These are phyloP conservation scores for Cherax quadricarinatus DNA, from an alignment of 1,140 invertebrate species.

Conservation along the genomic window DNA sequence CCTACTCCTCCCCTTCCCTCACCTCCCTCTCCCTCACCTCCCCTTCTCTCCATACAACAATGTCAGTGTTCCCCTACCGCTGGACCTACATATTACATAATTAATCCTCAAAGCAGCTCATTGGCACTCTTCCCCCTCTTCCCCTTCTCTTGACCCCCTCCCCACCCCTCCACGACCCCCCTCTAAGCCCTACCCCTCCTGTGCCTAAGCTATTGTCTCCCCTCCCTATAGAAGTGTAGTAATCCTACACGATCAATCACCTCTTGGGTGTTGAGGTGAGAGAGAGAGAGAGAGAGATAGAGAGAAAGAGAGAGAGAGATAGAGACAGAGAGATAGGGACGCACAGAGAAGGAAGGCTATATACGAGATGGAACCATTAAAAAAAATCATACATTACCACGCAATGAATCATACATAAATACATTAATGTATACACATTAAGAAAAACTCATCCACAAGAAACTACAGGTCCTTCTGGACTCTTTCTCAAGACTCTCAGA, in stretches of 20 bases:
- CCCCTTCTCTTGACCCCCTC: neutral
- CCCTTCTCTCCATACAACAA: too few relatives aligned
- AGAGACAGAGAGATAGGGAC: too few relatives aligned
- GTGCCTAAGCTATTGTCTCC: conserved; percentile 10
- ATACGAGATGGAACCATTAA: too few relatives aligned
- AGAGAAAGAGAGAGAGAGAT: neutral
- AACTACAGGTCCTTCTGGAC: too few relatives aligned
- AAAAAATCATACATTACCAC: too few relatives aligned
- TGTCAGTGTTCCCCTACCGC: too few relatives aligned
- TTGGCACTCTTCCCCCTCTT: neutral
- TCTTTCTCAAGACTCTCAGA: too few relatives aligned
- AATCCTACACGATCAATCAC: conserved; percentile 50
- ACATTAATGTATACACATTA: too few relatives aligned
- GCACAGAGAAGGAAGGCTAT: neutral
- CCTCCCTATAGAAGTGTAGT: conserved; percentile 20
- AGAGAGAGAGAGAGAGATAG: conserved; percentile 28
- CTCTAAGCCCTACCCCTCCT: neutral
- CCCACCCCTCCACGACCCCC: neutral
- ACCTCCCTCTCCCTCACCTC: too few relatives aligned
- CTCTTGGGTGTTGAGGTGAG: neutral
- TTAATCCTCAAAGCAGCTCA: neutral
- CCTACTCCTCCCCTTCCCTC: neutral
- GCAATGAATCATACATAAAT: too few relatives aligned
- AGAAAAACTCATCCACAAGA: too few relatives aligned
- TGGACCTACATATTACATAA: conserved; percentile 6